Evolutionary conservation across 2,113 vertebrate species (phyloP).

Genomic region (Crotalus tigris): DNA sequence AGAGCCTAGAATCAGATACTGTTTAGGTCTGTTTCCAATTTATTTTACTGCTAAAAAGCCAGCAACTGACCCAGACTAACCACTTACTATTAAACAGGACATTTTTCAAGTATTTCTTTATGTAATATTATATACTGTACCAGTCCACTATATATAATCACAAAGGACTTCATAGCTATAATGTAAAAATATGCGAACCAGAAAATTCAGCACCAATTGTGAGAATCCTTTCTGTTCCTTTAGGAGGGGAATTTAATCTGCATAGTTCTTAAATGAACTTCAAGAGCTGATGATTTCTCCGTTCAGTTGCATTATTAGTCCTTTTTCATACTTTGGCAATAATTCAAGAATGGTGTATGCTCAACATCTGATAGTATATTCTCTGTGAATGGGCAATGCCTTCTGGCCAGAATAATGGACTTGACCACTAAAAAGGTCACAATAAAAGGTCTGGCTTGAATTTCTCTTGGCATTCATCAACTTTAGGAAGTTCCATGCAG

Average conservation of each 20-base stretch:
- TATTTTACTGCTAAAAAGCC: slow-evolving; percentile 21
- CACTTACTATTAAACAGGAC: not conserved
- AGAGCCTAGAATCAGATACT: not conserved
- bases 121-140: not conserved
- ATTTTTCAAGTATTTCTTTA: slow-evolving; percentile 27
- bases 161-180: not conserved
- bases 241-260: not conserved
- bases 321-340: not conserved
- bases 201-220: not conserved
- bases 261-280: slow-evolving; percentile 12
- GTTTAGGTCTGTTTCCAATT: not conserved
- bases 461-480: not conserved
- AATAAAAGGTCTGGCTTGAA: not conserved
- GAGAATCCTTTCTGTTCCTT: not conserved
- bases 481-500: not conserved
- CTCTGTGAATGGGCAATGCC: not conserved
- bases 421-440: not conserved
- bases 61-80: not conserved
- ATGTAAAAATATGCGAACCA: not conserved
- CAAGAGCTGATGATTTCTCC: not conserved
- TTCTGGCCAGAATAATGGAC: not conserved
- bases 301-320: not conserved
- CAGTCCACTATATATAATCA: not conserved
- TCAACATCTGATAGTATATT: not conserved
- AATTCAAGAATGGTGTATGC: not conserved